These are phyloP conservation scores for Pseudachorutes palmiensis DNA, from an alignment of 1,140 invertebrate species.

Conservation along the genomic window DNA sequence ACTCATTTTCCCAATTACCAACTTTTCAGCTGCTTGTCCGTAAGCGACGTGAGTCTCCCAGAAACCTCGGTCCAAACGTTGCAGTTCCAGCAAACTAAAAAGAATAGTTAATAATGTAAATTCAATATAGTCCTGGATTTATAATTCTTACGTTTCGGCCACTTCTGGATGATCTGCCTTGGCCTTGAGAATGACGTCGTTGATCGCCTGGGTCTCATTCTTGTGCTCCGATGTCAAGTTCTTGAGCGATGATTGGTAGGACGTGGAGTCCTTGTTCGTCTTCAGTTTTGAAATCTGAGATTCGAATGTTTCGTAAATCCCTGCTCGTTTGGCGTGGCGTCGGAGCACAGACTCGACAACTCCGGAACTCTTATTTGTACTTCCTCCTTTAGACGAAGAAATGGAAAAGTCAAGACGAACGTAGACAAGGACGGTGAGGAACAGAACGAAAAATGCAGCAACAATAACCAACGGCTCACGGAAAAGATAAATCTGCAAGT, in stretches of 20 bases:
- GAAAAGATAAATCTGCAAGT: conserved; percentile 53
- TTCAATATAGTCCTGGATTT: background rate
- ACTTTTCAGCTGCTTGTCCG: conserved; percentile 54
- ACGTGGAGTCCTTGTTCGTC: conserved; percentile 53
- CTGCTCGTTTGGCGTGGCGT: conserved; percentile 54
- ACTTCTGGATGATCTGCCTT: conserved; percentile 57
- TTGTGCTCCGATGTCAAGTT: conserved; percentile 58
- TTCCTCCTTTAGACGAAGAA: conserved; percentile 37
- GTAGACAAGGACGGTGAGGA: conserved; percentile 86
- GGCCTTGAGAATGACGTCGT: conserved; percentile 52
- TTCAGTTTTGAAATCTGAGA: conserved; percentile 58
- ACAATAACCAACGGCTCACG: conserved; percentile 87
- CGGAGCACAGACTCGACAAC: conserved; percentile 48
- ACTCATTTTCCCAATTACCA: conserved; percentile 57
- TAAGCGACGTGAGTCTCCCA: conserved; percentile 44
- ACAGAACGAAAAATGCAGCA: conserved; percentile 79
- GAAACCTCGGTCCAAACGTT: conserved; percentile 38
- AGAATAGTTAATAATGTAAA: conserved; percentile 25
- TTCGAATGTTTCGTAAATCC: conserved; percentile 56
- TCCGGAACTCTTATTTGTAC: conserved; percentile 41
- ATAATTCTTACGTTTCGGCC: conserved; percentile 46
- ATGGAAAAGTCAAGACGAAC: conserved; percentile 94
- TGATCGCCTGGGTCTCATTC: conserved; percentile 50
- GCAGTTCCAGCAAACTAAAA: conserved; percentile 38
- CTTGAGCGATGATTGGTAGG: conserved; percentile 50